These are phyloP conservation scores for Syrmaticus mikado DNA, from an alignment of 2,113 vertebrate species.

Conservation along the genomic window DNA sequence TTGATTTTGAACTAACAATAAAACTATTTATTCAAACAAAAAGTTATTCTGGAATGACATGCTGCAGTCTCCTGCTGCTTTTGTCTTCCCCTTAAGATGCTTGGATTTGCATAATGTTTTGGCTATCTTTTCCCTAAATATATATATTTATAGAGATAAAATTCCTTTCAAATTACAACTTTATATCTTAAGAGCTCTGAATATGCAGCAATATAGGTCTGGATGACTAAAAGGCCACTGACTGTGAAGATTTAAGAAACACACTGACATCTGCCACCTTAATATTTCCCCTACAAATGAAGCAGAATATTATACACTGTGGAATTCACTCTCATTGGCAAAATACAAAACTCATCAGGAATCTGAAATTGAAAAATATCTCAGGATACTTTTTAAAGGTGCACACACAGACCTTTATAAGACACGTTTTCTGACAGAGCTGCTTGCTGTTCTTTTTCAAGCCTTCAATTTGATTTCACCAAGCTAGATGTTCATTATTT, in stretches of 20 bases:
- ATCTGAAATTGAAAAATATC: background rate
- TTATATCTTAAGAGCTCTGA: slow-evolving; percentile 45
- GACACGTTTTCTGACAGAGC: background rate
- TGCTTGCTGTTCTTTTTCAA: background rate
- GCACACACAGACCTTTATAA: background rate
- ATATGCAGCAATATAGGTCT: slow-evolving; percentile 29
- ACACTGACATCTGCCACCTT: slow-evolving; percentile 40
- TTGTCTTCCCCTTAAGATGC: slow-evolving; percentile 67
- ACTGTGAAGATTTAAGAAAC: slow-evolving; percentile 64
- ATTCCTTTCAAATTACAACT: slow-evolving; percentile 35
- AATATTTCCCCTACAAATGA: slow-evolving; percentile 51
- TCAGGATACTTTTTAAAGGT: background rate
- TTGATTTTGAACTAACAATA: slow-evolving; percentile 62
- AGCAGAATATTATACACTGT: background rate
- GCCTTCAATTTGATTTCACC: background rate
- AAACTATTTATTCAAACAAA: slow-evolving; percentile 49
- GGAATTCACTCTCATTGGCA: background rate
- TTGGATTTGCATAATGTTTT: slow-evolving; percentile 72
- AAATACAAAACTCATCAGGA: slow-evolving; percentile 40
- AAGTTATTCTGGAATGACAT: slow-evolving; percentile 35
- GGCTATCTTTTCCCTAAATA: slow-evolving; percentile 28
- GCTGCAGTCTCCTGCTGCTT: slow-evolving; percentile 42
- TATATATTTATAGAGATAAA: background rate
- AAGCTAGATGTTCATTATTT: background rate
- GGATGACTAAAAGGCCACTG: slow-evolving; percentile 39